Conservation (phyloP, 92 coral and sea anemone genomes). For the Umimayanthus kanabou region DNA sequence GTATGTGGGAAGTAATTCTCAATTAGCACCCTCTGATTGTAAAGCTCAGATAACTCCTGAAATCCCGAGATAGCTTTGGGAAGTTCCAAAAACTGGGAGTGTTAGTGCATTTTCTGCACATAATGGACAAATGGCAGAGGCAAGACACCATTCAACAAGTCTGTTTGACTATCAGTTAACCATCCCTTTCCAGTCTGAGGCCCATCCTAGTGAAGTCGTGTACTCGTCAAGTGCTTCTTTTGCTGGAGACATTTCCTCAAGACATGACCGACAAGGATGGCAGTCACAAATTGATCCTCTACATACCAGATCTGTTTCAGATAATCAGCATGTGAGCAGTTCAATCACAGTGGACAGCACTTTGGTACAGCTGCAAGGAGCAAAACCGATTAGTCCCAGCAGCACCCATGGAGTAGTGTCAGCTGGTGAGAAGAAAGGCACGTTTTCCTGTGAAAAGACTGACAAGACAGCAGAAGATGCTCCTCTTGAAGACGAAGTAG, state of each 20-base stretch:
- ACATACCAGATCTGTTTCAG: not conserved
- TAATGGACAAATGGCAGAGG: not conserved
- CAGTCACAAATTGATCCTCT: not conserved
- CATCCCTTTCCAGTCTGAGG: not conserved
- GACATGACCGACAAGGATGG: not conserved
- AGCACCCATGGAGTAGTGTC: not conserved
- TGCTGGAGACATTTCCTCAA: not conserved
- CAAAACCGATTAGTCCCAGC: not conserved
- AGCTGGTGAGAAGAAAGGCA: not conserved
- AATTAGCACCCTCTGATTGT: not conserved
- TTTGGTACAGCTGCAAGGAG: not conserved
- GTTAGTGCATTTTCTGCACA: not conserved
- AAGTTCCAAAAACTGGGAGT: not conserved
- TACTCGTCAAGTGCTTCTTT: not conserved
- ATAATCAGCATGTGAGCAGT: not conserved
- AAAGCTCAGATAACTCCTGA: not conserved
- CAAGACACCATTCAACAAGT: not conserved
- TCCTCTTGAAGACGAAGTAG: not conserved
- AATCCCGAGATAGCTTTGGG: not conserved
- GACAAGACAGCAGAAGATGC: not conserved
- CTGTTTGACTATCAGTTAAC: not conserved
- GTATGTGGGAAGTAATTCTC: not conserved
- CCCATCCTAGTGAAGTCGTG: not conserved
- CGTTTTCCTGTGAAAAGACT: conserved; percentile 10
- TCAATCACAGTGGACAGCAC: not conserved